Conservation (phyloP, 2,888 invertebrate genomes). For the Lymantria monacha region DNA sequence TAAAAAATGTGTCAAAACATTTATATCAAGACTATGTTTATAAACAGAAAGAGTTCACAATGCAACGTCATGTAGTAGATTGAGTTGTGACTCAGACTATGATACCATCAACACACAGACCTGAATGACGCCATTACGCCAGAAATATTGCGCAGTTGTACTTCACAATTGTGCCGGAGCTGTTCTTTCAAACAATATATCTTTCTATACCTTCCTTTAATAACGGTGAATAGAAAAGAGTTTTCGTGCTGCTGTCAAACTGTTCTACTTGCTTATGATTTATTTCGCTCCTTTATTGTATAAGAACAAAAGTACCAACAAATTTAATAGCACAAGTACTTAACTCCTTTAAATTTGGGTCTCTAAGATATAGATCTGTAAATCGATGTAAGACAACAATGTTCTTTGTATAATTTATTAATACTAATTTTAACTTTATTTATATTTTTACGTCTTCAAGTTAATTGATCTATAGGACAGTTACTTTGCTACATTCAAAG, state of each 20-base stretch:
- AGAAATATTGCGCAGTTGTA: conserved; percentile 40
- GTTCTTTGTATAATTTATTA: too few relatives aligned
- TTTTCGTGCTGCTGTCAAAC: conserved; percentile 19
- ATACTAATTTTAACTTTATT: too few relatives aligned
- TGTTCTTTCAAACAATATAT: background rate
- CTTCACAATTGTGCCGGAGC: background rate
- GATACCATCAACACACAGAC: conserved; percentile 53
- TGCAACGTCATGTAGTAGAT: conserved; percentile 32
- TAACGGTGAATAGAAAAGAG: background rate
- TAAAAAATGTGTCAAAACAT: too few relatives aligned
- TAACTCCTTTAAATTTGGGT: conserved; percentile 18
- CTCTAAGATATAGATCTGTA: too few relatives aligned
- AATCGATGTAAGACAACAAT: too few relatives aligned
- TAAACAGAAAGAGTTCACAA: conserved; percentile 55
- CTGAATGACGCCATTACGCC: conserved; percentile 36
- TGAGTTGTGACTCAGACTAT: conserved; percentile 50
- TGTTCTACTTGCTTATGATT: conserved; percentile 25
- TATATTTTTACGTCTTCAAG: too few relatives aligned
- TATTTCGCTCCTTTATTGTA: background rate
- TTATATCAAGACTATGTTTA: conserved; percentile 31
- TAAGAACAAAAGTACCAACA: background rate
- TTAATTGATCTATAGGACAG: too few relatives aligned
- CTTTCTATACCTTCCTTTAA: background rate
- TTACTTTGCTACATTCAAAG: too few relatives aligned
- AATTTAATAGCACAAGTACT: conserved; percentile 17